Conservation (phyloP, 2,113 vertebrate genomes). For the Elephantulus edwardii region DNA sequence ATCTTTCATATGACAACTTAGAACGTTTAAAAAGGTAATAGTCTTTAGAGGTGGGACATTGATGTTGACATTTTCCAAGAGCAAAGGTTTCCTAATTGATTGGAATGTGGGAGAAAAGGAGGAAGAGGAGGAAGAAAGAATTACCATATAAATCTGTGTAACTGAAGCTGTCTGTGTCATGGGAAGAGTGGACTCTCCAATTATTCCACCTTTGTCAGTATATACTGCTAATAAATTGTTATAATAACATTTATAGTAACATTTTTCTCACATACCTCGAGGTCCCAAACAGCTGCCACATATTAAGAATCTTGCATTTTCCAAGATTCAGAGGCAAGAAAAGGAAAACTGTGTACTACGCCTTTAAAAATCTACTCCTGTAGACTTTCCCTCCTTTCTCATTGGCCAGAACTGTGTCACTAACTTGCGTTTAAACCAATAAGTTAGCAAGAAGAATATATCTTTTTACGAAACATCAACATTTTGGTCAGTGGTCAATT, state of each 20-base stretch:
- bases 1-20: background rate
- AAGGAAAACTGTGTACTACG: too few relatives aligned
- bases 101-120: background rate
- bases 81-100: background rate
- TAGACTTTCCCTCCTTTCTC: background rate
- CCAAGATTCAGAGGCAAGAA: background rate
- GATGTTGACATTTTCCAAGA: background rate
- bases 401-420: background rate
- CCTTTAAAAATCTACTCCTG: too few relatives aligned
- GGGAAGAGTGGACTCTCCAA: background rate
- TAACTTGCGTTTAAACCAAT: background rate
- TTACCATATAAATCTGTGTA: background rate
- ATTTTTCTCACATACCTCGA: background rate
- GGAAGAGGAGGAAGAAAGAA: background rate
- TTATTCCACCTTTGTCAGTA: background rate
- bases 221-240: background rate
- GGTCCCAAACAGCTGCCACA: background rate
- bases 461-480: background rate
- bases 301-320: background rate
- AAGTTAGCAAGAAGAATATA: background rate
- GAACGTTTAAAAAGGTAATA: background rate
- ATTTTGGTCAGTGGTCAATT: background rate
- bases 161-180: background rate
- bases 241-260: constrained; percentile 22
- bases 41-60: background rate